Conservation (phyloP, 2,888 invertebrate species). For the Dryadula phaetusa region DNA sequence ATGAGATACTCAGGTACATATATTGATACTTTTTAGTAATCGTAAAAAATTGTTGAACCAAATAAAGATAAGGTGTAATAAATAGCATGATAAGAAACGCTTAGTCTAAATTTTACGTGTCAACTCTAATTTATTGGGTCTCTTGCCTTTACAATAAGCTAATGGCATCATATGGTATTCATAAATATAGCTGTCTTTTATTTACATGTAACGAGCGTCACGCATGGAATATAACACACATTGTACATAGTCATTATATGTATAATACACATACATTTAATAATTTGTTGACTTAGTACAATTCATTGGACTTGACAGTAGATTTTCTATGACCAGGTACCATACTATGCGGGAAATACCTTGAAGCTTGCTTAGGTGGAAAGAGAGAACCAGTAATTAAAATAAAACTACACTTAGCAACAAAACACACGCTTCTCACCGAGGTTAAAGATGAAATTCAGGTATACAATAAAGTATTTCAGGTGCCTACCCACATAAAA, state of each 20-base stretch:
- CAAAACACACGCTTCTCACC: too few species aligned
- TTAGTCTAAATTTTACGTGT: neutral
- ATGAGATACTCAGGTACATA: neutral
- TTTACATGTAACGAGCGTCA: constrained; percentile 1
- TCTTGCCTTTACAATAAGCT: neutral
- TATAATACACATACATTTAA: neutral
- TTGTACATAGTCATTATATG: neutral
- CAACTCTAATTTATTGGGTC: neutral
- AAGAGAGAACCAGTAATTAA: neutral
- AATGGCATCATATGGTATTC: neutral
- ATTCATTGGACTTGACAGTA: neutral
- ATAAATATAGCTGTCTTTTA: too few species aligned
- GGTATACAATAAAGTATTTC: neutral
- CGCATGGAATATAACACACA: neutral
- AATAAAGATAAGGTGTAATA: neutral
- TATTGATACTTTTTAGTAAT: neutral
- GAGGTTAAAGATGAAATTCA: too few species aligned
- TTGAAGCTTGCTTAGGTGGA: too few species aligned
- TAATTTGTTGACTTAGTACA: neutral
- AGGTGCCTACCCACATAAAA: neutral
- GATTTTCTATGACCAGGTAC: too few species aligned
- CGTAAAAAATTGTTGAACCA: neutral
- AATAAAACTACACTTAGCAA: neutral
- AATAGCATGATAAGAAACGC: neutral
- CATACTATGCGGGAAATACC: too few species aligned